Conservation (phyloP, 2,113 vertebrate species). For the Heliornis fulica region DNA sequence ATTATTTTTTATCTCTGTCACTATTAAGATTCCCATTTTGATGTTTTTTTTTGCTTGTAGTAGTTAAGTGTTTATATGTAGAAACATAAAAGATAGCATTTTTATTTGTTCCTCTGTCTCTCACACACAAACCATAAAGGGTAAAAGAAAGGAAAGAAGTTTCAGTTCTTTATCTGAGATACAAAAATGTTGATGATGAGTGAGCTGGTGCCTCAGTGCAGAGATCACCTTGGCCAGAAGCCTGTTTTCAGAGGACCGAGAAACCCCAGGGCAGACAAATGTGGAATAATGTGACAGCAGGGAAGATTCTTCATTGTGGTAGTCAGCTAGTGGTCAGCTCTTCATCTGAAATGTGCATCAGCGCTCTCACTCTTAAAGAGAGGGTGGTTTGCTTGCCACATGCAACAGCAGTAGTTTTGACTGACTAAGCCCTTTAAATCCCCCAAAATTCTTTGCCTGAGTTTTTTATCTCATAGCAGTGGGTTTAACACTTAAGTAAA, state of each 20-base stretch:
- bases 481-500: background rate
- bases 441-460: background rate
- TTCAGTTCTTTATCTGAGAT: background rate
- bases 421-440: background rate
- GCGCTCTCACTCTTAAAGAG: fast-evolving
- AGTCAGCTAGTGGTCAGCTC: background rate
- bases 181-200: background rate
- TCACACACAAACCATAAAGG: background rate
- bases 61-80: background rate
- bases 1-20: constrained; percentile 63
- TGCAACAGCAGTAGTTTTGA: background rate
- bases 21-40: constrained; percentile 35
- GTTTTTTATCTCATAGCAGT: background rate
- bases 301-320: background rate
- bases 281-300: background rate
- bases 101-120: background rate
- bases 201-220: background rate
- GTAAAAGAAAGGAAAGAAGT: constrained; percentile 3
- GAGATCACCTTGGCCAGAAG: background rate
- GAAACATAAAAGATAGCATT: background rate
- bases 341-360: background rate
- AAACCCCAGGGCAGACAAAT: background rate
- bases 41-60: constrained; percentile 18
- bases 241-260: background rate
- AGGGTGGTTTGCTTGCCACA: background rate